These are phyloP conservation scores for Petrocephalus microphthalmus DNA, from an alignment of 2,113 vertebrate genomes.

Conservation along the genomic window DNA sequence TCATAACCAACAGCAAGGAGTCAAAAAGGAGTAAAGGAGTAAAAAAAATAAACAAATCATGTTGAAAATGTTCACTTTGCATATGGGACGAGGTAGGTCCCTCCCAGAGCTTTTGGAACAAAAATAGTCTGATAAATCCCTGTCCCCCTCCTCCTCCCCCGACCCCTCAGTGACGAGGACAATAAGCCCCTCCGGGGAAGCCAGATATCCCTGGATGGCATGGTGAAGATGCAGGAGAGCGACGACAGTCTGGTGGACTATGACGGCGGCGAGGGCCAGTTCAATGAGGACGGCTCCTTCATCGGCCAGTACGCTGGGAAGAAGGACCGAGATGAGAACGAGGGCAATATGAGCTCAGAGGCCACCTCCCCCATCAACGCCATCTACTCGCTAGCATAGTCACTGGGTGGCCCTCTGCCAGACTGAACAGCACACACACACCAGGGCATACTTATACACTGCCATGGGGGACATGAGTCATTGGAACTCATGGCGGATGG, in stretches of 20 bases:
- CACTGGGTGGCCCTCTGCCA: not conserved
- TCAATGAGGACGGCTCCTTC: constrained; percentile 95
- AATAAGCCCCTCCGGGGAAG: constrained; percentile 82
- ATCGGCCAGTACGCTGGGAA: constrained; percentile 95
- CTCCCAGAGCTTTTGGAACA: not conserved
- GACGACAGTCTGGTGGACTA: constrained; percentile 97
- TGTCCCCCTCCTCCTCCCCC: not conserved
- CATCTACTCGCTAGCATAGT: constrained; percentile 81
- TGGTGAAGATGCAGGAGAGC: constrained; percentile 81
- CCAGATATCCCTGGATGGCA: constrained; percentile 78
- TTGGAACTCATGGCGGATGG: not conserved
- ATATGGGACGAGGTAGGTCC: not conserved
- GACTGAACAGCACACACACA: not conserved
- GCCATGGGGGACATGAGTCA: not conserved
- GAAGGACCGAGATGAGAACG: constrained; percentile 84
- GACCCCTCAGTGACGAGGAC: constrained; percentile 79
- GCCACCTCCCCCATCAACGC: constrained; percentile 83
- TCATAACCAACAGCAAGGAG: not conserved
- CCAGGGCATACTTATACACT: not conserved
- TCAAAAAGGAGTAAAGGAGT: not conserved
- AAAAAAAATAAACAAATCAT: not conserved
- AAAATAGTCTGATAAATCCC: not conserved
- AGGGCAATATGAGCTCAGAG: constrained; percentile 82
- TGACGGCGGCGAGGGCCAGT: constrained; percentile 84
- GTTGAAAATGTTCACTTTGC: not conserved